A percentile compares a stretch with the other conserved stretches of the same genome.
Conservation (phyloP, 2,797 vertebrate species). For the Myotis findleyi region DNA sequence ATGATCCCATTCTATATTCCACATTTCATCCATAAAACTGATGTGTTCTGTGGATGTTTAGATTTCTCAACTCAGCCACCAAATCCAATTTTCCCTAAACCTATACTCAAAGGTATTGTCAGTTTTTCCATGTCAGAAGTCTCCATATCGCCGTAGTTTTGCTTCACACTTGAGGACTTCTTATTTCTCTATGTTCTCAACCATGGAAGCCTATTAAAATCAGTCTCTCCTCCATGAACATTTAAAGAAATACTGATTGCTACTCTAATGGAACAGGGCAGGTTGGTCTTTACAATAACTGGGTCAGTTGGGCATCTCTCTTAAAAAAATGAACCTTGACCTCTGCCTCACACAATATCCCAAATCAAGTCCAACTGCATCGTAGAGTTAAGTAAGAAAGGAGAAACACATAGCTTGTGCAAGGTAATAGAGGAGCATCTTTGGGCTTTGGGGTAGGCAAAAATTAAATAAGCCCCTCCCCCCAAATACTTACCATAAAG, state of each 20-base stretch:
- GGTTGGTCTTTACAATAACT: background rate
- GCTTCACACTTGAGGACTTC: background rate
- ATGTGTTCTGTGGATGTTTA: background rate
- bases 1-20: no score
- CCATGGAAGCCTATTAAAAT: background rate
- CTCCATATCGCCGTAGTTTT: background rate
- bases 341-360: background rate
- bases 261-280: background rate
- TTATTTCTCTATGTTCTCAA: background rate
- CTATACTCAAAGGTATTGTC: background rate
- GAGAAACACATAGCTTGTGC: background rate
- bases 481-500: background rate
- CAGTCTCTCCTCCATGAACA: background rate
- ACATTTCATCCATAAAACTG: no score
- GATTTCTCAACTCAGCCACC: conserved; percentile 31
- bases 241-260: background rate
- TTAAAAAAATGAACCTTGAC: background rate
- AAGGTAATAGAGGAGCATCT: background rate
- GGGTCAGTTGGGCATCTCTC: background rate
- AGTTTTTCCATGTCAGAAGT: background rate
- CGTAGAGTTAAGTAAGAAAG: background rate
- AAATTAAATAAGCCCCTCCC: background rate
- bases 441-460: background rate
- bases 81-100: conserved; percentile 27
- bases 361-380: background rate